phyloP scores from a whole-genome alignment of 2,113 vertebrate species.

The Thunnus maccoyii region DNA sequence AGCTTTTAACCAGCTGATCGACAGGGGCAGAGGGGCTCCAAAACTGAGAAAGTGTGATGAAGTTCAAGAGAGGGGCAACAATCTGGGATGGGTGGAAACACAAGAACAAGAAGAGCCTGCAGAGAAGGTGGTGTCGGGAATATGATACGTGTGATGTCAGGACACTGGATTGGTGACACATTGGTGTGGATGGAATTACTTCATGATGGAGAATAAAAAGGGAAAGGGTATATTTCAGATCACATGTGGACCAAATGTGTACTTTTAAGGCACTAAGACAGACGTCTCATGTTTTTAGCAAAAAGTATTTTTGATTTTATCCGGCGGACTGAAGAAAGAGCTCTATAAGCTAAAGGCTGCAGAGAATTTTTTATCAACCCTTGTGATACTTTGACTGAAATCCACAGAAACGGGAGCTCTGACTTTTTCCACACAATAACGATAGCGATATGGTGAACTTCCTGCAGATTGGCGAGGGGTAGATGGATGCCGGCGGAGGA shows the following conservation, averaged over 20 bases:
- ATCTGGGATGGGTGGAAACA: conserved; percentile 58
- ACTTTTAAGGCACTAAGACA: not conserved
- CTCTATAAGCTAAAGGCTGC: conserved; percentile 8
- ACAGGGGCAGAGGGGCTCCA: conserved; percentile 52
- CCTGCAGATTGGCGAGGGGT: conserved; percentile 13
- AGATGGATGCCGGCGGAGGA: conserved; percentile 46
- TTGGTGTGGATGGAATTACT: conserved; percentile 68
- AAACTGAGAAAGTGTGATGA: conserved; percentile 25
- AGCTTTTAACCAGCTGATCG: conserved; percentile 50
- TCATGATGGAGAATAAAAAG: conserved; percentile 49
- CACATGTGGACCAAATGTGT: not conserved
- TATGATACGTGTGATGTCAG: conserved; percentile 70
- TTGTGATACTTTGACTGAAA: conserved; percentile 9
- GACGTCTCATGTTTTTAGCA: not conserved
- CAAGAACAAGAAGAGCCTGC: conserved; percentile 55
- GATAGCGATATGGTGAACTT: conserved; percentile 23
- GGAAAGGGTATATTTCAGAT: conserved; percentile 21
- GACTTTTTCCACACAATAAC: conserved; percentile 42
- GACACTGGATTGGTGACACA: conserved; percentile 37
- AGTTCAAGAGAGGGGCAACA: conserved; percentile 59
- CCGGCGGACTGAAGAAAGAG: conserved; percentile 7
- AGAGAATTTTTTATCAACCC: conserved; percentile 3
- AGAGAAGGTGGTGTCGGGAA: conserved; percentile 65
- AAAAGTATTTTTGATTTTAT: conserved; percentile 17
- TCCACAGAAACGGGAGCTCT: conserved; percentile 19